A percentile compares a stretch with the other conserved stretches of the same genome.
Evolutionary conservation across 2,113 vertebrate species (phyloP).

Genomic region (Naja naja): DNA sequence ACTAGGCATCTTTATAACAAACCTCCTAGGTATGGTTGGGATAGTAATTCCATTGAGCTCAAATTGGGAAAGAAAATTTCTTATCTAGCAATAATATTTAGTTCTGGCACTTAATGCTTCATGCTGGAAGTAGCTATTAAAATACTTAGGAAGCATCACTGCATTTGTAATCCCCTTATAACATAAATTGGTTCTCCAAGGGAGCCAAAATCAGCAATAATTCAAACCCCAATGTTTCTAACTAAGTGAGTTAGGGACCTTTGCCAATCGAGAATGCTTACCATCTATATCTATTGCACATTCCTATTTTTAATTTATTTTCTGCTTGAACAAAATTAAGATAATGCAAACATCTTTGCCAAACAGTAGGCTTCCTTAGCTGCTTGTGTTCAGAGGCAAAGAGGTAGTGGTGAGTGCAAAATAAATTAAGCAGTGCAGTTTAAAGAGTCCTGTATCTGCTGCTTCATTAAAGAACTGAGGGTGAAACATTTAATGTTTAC

Average conservation of each 20-base stretch:
- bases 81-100: conserved; percentile 34
- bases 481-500: background rate
- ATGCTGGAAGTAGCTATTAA: background rate
- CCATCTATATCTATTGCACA: fast-evolving
- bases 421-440: background rate
- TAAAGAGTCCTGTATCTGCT: background rate
- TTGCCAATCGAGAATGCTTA: background rate
- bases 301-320: background rate
- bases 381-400: fast-evolving
- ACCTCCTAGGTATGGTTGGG: background rate
- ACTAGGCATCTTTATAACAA: background rate
- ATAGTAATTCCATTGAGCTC: background rate
- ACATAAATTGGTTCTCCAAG: background rate
- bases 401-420: background rate
- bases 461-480: background rate
- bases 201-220: background rate
- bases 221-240: background rate
- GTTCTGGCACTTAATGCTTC: conserved; percentile 11
- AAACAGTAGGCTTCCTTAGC: background rate
- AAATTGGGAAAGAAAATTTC: conserved; percentile 43
- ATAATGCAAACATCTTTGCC: background rate
- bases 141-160: background rate
- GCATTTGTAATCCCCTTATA: background rate
- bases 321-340: background rate
- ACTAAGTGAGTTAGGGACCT: background rate